Conservation (phyloP, 2,113 vertebrate genomes). For the Meriones unguiculatus region DNA sequence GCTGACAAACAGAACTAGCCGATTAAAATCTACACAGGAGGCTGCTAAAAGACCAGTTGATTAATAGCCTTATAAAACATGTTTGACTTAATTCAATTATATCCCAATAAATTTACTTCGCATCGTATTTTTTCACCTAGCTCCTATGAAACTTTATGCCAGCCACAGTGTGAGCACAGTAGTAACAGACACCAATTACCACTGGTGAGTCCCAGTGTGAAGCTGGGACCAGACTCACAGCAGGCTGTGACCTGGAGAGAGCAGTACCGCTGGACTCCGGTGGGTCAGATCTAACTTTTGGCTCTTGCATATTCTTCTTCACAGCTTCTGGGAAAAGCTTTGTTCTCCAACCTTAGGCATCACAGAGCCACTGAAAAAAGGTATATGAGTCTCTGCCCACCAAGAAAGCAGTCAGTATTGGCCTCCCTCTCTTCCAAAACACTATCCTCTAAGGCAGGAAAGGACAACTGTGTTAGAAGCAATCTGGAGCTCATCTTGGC, state of each 20-base stretch:
- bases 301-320: neutral
- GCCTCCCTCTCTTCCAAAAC: neutral
- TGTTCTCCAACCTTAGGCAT: neutral
- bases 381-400: neutral
- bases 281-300: neutral
- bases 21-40: slow-evolving; percentile 15
- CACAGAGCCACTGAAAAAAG: neutral
- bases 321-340: neutral
- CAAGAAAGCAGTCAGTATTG: neutral
- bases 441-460: neutral
- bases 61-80: slow-evolving; percentile 36
- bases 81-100: slow-evolving; percentile 31
- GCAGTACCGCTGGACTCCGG: neutral
- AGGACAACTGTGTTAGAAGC: neutral
- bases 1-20: neutral
- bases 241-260: neutral
- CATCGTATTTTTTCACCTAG: neutral
- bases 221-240: neutral
- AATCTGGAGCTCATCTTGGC: neutral
- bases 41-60: neutral
- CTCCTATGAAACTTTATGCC: neutral
- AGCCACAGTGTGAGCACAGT: neutral
- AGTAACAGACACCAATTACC: neutral
- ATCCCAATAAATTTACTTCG: slow-evolving; percentile 25
- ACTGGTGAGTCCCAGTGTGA: neutral